phyloP scores from a whole-genome alignment of 2,888 invertebrate genomes.

The Stenodera caucasica region DNA sequence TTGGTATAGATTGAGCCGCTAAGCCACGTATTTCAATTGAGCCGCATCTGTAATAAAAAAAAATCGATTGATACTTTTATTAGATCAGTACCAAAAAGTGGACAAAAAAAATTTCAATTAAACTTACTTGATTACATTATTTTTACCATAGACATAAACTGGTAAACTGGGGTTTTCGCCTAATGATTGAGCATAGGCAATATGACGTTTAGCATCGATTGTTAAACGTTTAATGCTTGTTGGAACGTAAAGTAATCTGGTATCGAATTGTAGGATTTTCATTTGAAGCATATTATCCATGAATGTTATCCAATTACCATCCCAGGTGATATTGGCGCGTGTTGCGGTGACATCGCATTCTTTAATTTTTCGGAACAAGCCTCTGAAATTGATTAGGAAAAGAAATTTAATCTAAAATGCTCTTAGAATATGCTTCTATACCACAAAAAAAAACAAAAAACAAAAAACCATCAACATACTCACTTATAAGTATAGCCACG shows the following conservation, averaged over 20 bases:
- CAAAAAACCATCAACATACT: constrained; percentile 18
- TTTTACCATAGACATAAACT: constrained; percentile 56
- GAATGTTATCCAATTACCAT: constrained; percentile 78
- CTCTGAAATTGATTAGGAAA: too few species aligned
- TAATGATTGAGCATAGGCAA: constrained; percentile 55
- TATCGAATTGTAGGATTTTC: constrained; percentile 65
- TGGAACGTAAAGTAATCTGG: constrained; percentile 70
- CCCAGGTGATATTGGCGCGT: constrained; percentile 27
- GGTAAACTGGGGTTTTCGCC: constrained; percentile 39
- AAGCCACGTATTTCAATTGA: constrained; percentile 78
- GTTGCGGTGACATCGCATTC: constrained; percentile 34
- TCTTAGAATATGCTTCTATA: too few species aligned
- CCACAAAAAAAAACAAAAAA: too few species aligned
- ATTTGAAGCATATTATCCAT: constrained; percentile 85
- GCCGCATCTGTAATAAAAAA: constrained; percentile 60
- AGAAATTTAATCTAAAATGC: too few species aligned
- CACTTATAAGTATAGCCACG: constrained; percentile 65
- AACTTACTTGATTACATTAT: constrained; percentile 31
- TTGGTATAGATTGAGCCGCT: constrained; percentile 73
- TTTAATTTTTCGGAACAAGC: constrained; percentile 37
- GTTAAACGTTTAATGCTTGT: constrained; percentile 58
- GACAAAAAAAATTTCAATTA: neutral
- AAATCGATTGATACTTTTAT: neutral
- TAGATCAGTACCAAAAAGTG: neutral
- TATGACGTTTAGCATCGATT: constrained; percentile 55